These are phyloP conservation scores for Carlito syrichta DNA, from an alignment of 2,113 vertebrate genomes.

Conservation along the genomic window DNA sequence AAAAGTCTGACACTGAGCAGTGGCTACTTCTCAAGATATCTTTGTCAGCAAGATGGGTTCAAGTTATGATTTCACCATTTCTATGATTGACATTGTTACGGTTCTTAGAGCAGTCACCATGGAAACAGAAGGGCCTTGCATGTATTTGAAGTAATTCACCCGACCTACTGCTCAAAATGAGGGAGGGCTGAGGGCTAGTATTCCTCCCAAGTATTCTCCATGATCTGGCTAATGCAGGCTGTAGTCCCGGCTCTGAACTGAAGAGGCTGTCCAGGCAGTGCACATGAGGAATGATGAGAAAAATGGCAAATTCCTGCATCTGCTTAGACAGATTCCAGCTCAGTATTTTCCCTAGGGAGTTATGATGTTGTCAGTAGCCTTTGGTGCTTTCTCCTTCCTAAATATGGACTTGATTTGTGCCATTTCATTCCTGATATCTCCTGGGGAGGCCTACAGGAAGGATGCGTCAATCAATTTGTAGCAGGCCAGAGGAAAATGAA, in stretches of 20 bases:
- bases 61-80: constrained; percentile 72
- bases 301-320: not conserved
- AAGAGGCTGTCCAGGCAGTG: not conserved
- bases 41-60: constrained; percentile 78
- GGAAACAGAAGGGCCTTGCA: constrained; percentile 74
- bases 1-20: constrained; percentile 59
- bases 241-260: not conserved
- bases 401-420: constrained; percentile 10
- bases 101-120: constrained; percentile 76
- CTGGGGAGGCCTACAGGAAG: not conserved
- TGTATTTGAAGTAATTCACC: constrained; percentile 79
- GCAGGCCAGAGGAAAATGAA: not conserved
- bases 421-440: not conserved
- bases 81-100: constrained; percentile 72
- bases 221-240: constrained; percentile 17
- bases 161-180: constrained; percentile 74
- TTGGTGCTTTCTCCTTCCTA: constrained; percentile 14
- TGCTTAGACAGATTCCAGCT: constrained; percentile 12
- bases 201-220: constrained; percentile 50
- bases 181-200: constrained; percentile 47
- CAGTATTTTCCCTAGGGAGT: not conserved
- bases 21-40: constrained; percentile 73
- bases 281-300: not conserved
- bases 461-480: not conserved
- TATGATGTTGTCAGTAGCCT: not conserved